Percentiles rank a stretch among this genome's conserved stretches.
Conservation (phyloP, 2,113 vertebrate genomes). For the Microcebus griseorufus region DNA sequence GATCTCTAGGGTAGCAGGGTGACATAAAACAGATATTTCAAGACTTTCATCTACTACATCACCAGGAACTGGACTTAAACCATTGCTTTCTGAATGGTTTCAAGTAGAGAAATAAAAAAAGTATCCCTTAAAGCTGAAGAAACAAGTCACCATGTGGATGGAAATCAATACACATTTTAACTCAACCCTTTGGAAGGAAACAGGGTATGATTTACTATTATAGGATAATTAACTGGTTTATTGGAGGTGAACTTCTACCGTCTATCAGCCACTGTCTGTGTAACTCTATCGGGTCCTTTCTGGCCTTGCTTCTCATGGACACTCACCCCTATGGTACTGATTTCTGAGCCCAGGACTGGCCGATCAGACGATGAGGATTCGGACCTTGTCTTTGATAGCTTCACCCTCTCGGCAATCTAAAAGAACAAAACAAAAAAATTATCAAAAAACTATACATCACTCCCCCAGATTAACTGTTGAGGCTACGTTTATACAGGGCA, state of each 20-base stretch:
- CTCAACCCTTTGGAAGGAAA: not conserved
- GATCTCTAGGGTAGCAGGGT: not conserved
- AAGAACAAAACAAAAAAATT: conserved; percentile 52
- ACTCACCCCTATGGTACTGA: conserved; percentile 94
- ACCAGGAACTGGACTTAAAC: not conserved
- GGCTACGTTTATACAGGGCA: too few relatives aligned
- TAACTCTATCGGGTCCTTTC: fast-evolving
- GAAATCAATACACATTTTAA: not conserved
- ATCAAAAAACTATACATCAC: conserved; percentile 5
- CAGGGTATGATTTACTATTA: not conserved
- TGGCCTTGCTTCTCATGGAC: not conserved
- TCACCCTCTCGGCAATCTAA: conserved; percentile 92
- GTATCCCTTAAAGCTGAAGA: not conserved
- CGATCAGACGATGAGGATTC: conserved; percentile 92
- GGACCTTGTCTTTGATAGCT: conserved; percentile 92
- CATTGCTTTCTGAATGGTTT: conserved; percentile 34
- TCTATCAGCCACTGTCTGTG: not conserved
- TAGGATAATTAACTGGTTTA: not conserved
- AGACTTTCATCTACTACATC: not conserved
- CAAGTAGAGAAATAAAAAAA: not conserved
- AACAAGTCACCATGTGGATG: not conserved
- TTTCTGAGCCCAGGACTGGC: conserved; percentile 92
- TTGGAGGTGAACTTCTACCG: not conserved
- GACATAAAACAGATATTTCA: not conserved
- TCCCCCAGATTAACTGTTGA: not conserved